Conservation (phyloP, 2,888 invertebrate genomes). For the Drosophila parthenogenetica region DNA sequence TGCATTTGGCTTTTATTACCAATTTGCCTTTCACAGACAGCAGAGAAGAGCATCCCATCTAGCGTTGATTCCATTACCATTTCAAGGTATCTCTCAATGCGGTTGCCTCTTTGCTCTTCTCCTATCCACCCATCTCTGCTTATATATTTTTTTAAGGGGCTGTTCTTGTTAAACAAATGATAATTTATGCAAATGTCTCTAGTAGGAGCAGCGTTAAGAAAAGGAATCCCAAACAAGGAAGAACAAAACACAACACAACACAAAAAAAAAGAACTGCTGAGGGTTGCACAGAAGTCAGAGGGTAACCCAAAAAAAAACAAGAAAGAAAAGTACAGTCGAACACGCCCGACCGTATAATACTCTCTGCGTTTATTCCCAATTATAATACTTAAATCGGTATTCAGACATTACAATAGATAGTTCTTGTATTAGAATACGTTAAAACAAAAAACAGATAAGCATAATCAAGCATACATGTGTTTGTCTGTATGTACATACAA, state of each 20-base stretch:
- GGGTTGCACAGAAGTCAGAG: constrained; percentile 61
- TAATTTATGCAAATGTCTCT: constrained; percentile 83
- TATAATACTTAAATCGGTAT: too few relatives aligned
- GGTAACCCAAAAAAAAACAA: constrained; percentile 45
- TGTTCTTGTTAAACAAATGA: constrained; percentile 78
- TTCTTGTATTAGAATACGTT: too few relatives aligned
- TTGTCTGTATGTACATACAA: too few relatives aligned
- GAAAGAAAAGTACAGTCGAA: too few relatives aligned
- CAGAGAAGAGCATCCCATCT: not conserved
- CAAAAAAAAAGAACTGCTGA: constrained; percentile 59
- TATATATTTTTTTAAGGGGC: constrained; percentile 11
- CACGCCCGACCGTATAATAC: too few relatives aligned
- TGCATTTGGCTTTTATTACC: constrained; percentile 78
- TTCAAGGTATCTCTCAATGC: constrained; percentile 47
- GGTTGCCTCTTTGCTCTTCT: constrained; percentile 16
- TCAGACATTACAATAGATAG: too few relatives aligned
- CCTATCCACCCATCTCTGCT: too few relatives aligned
- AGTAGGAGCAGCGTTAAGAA: constrained; percentile 52
- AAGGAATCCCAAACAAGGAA: constrained; percentile 12
- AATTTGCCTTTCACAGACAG: constrained; percentile 55
- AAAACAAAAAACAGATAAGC: too few relatives aligned
- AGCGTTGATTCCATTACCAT: constrained; percentile 55
- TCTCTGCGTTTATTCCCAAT: too few relatives aligned
- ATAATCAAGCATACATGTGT: too few relatives aligned
- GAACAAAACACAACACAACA: constrained; percentile 5